These are phyloP conservation scores for Drosophila vallismaia DNA, from an alignment of 2,888 invertebrate genomes.

Conservation along the genomic window DNA sequence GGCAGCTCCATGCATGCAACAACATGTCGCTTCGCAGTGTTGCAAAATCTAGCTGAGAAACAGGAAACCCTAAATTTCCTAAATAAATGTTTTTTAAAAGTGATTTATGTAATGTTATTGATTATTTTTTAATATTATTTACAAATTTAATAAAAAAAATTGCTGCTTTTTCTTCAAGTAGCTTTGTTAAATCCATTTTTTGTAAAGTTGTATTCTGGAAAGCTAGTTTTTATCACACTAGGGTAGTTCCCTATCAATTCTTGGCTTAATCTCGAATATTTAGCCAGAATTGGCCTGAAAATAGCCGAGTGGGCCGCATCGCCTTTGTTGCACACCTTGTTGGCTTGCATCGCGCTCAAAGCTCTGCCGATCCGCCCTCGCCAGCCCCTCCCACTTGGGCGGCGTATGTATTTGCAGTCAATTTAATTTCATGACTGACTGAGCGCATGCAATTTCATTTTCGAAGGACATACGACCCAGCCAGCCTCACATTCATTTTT, in stretches of 20 bases:
- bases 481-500: slow-evolving; percentile 37
- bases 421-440: slow-evolving; percentile 82
- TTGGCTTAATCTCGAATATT: slow-evolving; percentile 1
- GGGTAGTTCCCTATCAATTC: no score
- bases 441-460: slow-evolving; percentile 77
- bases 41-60: slow-evolving; percentile 20
- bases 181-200: no score
- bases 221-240: no score
- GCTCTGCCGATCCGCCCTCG: slow-evolving; percentile 32
- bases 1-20: slow-evolving; percentile 57
- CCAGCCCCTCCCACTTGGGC: slow-evolving; percentile 11
- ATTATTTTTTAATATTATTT: neutral
- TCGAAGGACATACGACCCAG: slow-evolving; percentile 65
- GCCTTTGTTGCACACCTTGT: slow-evolving; percentile 60
- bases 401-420: slow-evolving; percentile 77
- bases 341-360: slow-evolving; percentile 36
- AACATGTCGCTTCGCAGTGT: slow-evolving; percentile 61
- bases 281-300: slow-evolving; percentile 20
- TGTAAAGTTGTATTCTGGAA: no score
- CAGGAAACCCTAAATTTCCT: neutral
- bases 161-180: no score
- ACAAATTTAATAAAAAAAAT: no score
- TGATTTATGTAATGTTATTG: neutral
- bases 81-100: neutral
- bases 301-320: slow-evolving; percentile 19